Base-by-base conservation (phyloP, 2,888 invertebrate species). In the Gasteruption jaculator region DNA sequence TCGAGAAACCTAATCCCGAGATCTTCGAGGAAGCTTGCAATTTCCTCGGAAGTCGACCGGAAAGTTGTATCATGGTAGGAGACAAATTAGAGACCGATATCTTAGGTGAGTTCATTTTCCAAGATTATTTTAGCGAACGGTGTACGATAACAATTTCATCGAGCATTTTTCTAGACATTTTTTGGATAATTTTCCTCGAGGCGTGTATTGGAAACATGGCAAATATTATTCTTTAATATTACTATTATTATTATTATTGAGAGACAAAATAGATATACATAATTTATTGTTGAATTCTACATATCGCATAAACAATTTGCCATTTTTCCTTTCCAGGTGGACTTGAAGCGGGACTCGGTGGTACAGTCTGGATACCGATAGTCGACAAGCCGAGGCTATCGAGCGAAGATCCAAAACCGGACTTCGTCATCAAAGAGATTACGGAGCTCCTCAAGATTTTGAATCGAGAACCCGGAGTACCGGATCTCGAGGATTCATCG, bases 71-170 rank as follows among this genome's bases (percentile, higher is more conserved):
- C 57, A 91, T 91, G 89, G 83, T 90, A 60, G 91, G 91, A 32
- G 91, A 91, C 67, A 89, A 88, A 67, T 72, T 91, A 54, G 89
- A 90, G 69, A 90, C 91, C 24, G 91, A 91, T 71, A 89, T 91
- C 59, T 78, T 83, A 43, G 70, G 70, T 70, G 58, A 43, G 45
- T n/a, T n/a, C n/a, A n/a, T n/a, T n/a, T n/a, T n/a, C n/a, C n/a
- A n/a, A n/a, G n/a, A n/a, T n/a, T n/a, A n/a, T n/a, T n/a, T n/a
- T n/a, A n/a, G n/a, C n/a, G n/a, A n/a, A n/a, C n/a, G n/a, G n/a
- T n/a, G n/a, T n/a, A n/a, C n/a, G n/a, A n/a, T n/a, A n/a, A n/a
- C n/a, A n/a, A n/a, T n/a, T n/a, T n/a, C n/a, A n/a, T n/a, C n/a
- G n/a, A n/a, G n/a, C n/a, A n/a, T n/a, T n/a, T n/a, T n/a, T n/a